Conservation (phyloP, 2,113 vertebrate genomes). For the Monopterus albus region DNA sequence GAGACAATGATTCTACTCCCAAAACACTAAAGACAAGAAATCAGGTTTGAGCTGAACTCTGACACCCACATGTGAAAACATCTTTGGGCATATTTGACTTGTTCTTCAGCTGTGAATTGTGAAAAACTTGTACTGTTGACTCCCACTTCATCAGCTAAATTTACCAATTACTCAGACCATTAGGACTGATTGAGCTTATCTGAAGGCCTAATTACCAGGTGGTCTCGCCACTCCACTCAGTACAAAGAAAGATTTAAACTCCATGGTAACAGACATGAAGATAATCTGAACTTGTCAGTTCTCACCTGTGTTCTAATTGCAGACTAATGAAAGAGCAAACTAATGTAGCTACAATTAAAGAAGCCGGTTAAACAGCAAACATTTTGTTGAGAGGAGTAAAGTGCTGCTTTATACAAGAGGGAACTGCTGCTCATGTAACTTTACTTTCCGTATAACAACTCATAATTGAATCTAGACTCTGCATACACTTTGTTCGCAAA, state of each 20-base stretch:
- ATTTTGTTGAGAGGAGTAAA: not conserved
- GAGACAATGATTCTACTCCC: no score
- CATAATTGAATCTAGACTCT: slow-evolving; percentile 20
- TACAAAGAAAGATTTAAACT: not conserved
- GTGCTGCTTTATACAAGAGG: not conserved
- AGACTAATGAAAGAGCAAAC: slow-evolving; percentile 21
- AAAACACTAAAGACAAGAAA: no score
- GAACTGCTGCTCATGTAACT: not conserved
- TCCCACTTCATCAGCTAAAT: slow-evolving; percentile 18
- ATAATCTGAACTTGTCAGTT: slow-evolving; percentile 21
- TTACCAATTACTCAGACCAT: slow-evolving; percentile 30
- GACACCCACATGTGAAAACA: no score
- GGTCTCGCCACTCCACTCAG: slow-evolving; percentile 3
- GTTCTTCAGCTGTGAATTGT: no score
- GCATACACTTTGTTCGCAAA: not conserved
- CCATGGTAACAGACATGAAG: not conserved
- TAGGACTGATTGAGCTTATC: slow-evolving; percentile 31
- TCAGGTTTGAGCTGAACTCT: no score
- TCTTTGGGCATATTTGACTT: no score
- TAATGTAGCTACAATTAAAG: not conserved
- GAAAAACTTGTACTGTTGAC: no score
- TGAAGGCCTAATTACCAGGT: slow-evolving; percentile 29
- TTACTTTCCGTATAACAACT: not conserved
- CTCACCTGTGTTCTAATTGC: slow-evolving; percentile 21
- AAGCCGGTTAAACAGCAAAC: slow-evolving; percentile 1